Base-by-base conservation (phyloP, 64 coral and sea anemone genomes). In the Porites lutea region DNA sequence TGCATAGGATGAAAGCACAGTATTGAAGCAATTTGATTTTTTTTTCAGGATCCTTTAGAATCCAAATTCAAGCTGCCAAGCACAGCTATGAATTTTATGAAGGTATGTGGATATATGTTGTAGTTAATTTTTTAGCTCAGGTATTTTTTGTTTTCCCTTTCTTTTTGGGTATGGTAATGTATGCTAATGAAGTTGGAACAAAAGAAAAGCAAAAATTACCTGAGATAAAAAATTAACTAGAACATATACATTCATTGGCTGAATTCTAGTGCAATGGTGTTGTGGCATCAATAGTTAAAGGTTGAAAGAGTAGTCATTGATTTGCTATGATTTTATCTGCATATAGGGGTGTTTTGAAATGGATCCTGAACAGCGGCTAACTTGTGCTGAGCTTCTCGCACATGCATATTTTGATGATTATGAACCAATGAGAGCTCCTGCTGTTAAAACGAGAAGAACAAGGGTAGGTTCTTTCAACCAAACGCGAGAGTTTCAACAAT, bases 301-400 rank as follows among this genome's bases (percentile, higher is more conserved):
- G 15, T 52, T 14, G 12, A 5, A 19, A 66, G 37, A 46, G 14
- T 49, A n/a, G 5, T 11, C 23, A 66, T 8, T 16, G 11, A 52
- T 47, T 4, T 47, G 18, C 37, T 21, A 3, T 18, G 19, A 45
- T 79, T 19, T 44, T 44, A 59, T 59, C 65, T 37, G 19, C n/a
- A 78, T 13, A 74, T n/a, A 98, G 96, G 92, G 96, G 60, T 98
- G 96, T 82, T 86, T 98, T 91, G 96, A 93, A 69, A 72, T 98
- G 93, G 96, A 98, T 61, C 96, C 96, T 10, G 87, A 54, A 62
- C 90, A 90, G 57, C 52, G 96, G 61, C 54, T 95, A 81, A 95
- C 96, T 8, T 98, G 96, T 86, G 93, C 90, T 22, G 93, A 98
- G 75, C 77, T 98, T 37, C 47, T 95, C 4, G 82, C 81, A 52